Base-by-base conservation (phyloP, 2,888 invertebrate species). In the Caenorhabditis plicata region DNA sequence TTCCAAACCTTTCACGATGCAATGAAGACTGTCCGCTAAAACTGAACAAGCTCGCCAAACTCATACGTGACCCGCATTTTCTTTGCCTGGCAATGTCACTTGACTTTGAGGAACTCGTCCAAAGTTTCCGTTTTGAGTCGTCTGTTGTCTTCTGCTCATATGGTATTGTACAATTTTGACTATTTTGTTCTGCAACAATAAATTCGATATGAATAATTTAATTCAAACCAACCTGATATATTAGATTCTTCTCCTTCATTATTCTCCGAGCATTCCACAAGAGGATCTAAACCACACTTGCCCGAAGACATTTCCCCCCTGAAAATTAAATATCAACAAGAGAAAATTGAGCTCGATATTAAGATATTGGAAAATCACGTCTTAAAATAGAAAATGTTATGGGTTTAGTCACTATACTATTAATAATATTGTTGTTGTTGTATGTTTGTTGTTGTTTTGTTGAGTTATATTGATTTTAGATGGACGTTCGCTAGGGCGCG, bases 31-130 rank as follows among this genome's bases (percentile, higher is more conserved):
- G 60, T 31, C 61, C 60, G 17, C 44, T 55, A 35, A 69, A 60
- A 36, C 60, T 62, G 44, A 68, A 61, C 33, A 68, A 41, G 49
- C 64, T 64, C 25, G 56, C 50, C 44, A 70, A 41, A 46, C 67
- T 67, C 26, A 71, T 42, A 13, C 71, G 61, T 1, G 64, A 64
- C 19, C 64, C 64, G 8, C 55, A 48, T 53, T 55, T 62, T 31
- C 48, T 39, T 13, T 47, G 51, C 27, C 48, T 39, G 19, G 44
- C 38, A 47, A 50, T 51, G 23, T 61, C 60, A 7, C 50, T 54
- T 7, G 60, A 61, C 27, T 47, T 61, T 0, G 50, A 47, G 33
- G 60, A 43, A 40, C 50, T 61, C 32, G 54, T 43, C 47, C 60
- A 40, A 35, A 53, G 49, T 60, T 49, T 53, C 32, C 46, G 45